phyloP scores from a whole-genome alignment of 2,113 vertebrate genomes.

The Phyllostomus hastatus region DNA sequence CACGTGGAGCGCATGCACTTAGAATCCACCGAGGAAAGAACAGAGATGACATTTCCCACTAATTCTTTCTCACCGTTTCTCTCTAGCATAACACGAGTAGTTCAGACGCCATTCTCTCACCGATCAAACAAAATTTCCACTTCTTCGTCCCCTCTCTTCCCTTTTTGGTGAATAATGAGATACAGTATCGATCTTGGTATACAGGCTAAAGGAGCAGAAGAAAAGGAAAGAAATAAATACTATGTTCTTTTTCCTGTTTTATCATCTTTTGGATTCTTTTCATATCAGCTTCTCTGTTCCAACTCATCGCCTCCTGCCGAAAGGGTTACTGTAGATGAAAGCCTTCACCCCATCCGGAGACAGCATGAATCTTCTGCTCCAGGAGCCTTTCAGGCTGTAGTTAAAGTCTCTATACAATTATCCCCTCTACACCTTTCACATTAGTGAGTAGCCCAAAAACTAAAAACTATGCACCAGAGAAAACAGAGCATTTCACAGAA shows the following conservation, averaged over 20 bases:
- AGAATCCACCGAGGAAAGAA: neutral
- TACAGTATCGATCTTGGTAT: neutral
- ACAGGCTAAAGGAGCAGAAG: neutral
- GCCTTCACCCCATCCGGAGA: slow-evolving; percentile 43
- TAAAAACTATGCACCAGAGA: neutral
- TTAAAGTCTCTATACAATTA: slow-evolving; percentile 59
- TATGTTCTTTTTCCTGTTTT: neutral
- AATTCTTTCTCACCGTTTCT: neutral
- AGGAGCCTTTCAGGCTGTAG: slow-evolving; percentile 48
- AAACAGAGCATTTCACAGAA: slow-evolving; percentile 41
- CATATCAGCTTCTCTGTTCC: slow-evolving; percentile 37
- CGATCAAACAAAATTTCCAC: neutral
- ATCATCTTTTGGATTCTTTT: slow-evolving; percentile 55
- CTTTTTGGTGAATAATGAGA: neutral
- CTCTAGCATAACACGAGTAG: neutral
- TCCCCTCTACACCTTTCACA: slow-evolving; percentile 27
- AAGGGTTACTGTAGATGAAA: slow-evolving; percentile 57
- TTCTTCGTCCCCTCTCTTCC: neutral
- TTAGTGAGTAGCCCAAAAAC: slow-evolving; percentile 24
- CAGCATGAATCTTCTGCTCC: slow-evolving; percentile 19
- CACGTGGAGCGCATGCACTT: neutral
- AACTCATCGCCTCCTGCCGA: slow-evolving; percentile 21
- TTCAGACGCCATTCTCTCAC: neutral
- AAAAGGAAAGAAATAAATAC: neutral
- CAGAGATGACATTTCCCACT: neutral